Conservation (phyloP, 2,113 vertebrate genomes). For the Chloroceryle aenea region DNA sequence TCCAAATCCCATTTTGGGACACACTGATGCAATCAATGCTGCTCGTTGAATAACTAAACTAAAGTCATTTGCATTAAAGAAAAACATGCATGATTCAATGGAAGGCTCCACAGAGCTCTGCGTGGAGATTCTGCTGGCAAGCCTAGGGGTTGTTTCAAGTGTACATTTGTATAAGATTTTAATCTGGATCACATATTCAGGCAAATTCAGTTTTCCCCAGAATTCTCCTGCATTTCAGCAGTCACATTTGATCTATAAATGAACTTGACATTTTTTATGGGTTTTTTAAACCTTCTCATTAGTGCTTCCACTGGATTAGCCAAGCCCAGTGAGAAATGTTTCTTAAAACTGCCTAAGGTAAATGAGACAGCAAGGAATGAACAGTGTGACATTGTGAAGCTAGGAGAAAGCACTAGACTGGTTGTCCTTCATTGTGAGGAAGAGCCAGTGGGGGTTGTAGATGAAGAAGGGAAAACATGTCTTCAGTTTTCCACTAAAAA, state of each 20-base stretch:
- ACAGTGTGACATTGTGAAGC: not conserved
- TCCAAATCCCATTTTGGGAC: not conserved
- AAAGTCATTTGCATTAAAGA: not conserved
- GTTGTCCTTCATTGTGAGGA: not conserved
- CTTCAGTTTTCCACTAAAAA: not conserved
- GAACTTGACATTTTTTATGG: not conserved
- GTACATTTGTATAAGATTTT: not conserved
- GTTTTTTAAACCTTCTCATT: not conserved
- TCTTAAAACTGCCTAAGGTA: not conserved
- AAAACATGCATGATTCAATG: rapidly evolving
- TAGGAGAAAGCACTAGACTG: not conserved
- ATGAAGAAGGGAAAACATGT: not conserved
- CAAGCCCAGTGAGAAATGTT: not conserved
- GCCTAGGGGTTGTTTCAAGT: not conserved
- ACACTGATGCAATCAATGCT: not conserved
- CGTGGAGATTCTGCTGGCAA: not conserved
- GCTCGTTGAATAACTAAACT: not conserved
- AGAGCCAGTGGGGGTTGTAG: not conserved
- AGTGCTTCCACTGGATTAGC: not conserved
- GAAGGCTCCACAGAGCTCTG: not conserved
- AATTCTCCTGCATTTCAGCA: not conserved
- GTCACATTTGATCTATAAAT: not conserved
- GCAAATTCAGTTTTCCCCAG: not conserved
- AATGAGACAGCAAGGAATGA: not conserved
- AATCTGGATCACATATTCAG: not conserved